phyloP scores from a whole-genome alignment of 2,797 vertebrate genomes.

The Manis crassicaudata region DNA sequence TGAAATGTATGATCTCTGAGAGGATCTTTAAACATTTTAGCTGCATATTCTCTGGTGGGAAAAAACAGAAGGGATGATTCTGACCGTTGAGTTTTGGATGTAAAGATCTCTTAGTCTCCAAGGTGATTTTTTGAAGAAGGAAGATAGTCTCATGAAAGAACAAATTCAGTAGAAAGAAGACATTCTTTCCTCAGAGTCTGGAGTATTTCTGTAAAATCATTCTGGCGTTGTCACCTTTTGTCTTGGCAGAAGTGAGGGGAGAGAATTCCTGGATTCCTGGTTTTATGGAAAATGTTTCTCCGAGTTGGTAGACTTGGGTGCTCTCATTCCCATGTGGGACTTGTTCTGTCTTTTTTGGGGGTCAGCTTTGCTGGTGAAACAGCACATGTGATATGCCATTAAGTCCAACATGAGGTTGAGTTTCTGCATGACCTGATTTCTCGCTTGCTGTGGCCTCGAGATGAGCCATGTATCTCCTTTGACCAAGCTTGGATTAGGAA shows the following conservation, averaged over 20 bases:
- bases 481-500: neutral
- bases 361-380: neutral
- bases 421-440: neutral
- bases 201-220: slow-evolving; percentile 10
- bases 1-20: neutral
- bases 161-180: neutral
- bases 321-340: neutral
- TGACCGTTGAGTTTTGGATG: neutral
- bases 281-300: neutral
- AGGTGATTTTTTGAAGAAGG: neutral
- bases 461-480: neutral
- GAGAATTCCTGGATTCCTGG: neutral
- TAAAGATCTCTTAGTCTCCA: slow-evolving; percentile 20
- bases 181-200: neutral
- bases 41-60: neutral
- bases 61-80: neutral
- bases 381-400: neutral
- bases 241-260: neutral
- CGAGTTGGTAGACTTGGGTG: neutral
- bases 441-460: slow-evolving; percentile 1
- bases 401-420: neutral
- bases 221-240: neutral
- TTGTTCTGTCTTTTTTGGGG: neutral
- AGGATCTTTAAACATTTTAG: slow-evolving; percentile 10
- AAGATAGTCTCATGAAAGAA: slow-evolving; percentile 36